Base-by-base conservation (phyloP, 2,888 invertebrate species). In the Synanthedon formicaeformis region DNA sequence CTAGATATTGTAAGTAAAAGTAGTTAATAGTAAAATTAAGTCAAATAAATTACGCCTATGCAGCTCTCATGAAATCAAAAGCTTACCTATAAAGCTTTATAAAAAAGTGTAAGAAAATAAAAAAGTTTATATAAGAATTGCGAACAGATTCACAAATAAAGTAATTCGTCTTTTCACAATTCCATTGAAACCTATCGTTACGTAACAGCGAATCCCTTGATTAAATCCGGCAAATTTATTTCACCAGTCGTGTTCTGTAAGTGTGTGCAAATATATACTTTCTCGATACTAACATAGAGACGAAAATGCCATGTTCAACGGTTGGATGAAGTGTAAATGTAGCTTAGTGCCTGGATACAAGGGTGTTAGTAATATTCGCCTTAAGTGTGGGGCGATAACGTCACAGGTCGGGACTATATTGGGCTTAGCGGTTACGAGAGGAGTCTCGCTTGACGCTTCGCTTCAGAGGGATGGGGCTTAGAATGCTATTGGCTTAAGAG, bases 391-490 rank as follows among this genome's bases (percentile, higher is more conserved):
- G 58, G 64, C 62, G 84, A 85, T 85, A 83, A 82, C 76, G 82
- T 80, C 80, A 83, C 84, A 84, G 83, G 76, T 76, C 64, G 69
- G 60, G 57, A 82, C 45, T 45, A 13, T n/a, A 14, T 45, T 45
- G 45, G 58, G 83, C 81, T 81, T 82, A 83, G 84, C 78, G 82
- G 81, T 78, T 77, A 78, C 75, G 69, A 76, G 73, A 27, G 54
- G 52, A 63, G 68, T 80, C 73, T 73, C 81, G 82, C 81, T 84
- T 81, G 82, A 81, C 80, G 83, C 78, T 79, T 62, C 72, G 81
- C 77, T 77, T 63, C 65, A 66, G 73, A 74, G 78, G 73, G 75
- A 78, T 80, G 78, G 79, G 78, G 82, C 75, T 81, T 78, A 65
- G 70, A 18, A 66, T 69, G 70, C 71, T 72, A 75, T 76, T 76